Percentiles rank a stretch among this genome's conserved stretches.
Conservation (phyloP, 2,797 vertebrate species). For the Sphenodon punctatus region DNA sequence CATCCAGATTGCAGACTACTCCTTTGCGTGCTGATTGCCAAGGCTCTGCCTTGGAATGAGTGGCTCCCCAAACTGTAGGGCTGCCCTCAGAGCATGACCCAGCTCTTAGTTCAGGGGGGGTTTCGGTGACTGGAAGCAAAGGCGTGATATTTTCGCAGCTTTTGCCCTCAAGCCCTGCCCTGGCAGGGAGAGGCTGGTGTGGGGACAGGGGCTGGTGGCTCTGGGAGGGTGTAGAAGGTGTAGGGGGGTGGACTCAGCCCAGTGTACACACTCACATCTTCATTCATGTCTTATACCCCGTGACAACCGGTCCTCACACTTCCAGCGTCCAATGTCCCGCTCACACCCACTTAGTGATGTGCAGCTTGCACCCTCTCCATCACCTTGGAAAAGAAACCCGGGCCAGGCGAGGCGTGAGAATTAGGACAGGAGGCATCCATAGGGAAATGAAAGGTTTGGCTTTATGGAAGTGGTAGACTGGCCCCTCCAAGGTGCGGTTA, state of each 20-base stretch:
- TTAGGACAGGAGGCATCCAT: not conserved
- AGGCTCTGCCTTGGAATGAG: too few relatives aligned
- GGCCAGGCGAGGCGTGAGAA: slow-evolving; percentile 1
- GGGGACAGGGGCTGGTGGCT: not conserved
- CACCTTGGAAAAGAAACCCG: not conserved
- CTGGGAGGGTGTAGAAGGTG: not conserved
- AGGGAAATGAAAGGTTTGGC: too few relatives aligned
- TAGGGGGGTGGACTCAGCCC: too few relatives aligned
- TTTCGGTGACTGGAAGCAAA: not conserved
- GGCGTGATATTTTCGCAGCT: too few relatives aligned
- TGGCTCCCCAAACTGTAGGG: too few relatives aligned
- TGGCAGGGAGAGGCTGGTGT: not conserved
- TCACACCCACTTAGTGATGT: slow-evolving; percentile 8
- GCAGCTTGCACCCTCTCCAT: not conserved
- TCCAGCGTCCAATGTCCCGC: not conserved
- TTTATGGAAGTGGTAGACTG: too few relatives aligned
- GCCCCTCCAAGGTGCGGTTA: not conserved
- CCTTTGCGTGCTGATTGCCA: too few relatives aligned
- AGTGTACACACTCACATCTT: too few relatives aligned
- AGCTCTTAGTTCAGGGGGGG: not conserved
- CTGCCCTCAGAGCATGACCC: too few relatives aligned
- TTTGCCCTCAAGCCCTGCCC: too few relatives aligned
- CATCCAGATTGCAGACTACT: too few relatives aligned
- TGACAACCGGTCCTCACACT: not conserved
- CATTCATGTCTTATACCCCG: not conserved